Percentiles rank a stretch among this genome's conserved stretches.
Conservation (phyloP, 2,113 vertebrate genomes). For the Pangasianodon hypophthalmus region DNA sequence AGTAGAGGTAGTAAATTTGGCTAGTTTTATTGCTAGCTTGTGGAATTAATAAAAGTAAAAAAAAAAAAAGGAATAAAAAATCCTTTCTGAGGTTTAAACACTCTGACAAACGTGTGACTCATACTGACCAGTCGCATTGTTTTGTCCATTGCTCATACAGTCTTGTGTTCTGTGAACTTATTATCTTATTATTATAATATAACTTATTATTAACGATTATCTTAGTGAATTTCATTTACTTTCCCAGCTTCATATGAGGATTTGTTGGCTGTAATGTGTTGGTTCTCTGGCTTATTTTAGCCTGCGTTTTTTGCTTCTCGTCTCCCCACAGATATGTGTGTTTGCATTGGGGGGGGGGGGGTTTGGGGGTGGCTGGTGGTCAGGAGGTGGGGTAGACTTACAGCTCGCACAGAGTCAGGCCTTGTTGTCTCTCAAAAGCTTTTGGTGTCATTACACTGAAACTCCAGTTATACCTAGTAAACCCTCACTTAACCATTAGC, state of each 20-base stretch:
- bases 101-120: conserved; percentile 14
- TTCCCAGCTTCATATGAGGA: background rate
- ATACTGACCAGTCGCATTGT: conserved; percentile 12
- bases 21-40: background rate
- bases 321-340: conserved; percentile 61
- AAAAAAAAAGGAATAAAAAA: background rate
- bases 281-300: conserved; percentile 43
- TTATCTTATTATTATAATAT: no score
- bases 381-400: conserved; percentile 30
- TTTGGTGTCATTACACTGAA: conserved; percentile 39
- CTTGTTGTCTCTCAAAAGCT: conserved; percentile 63
- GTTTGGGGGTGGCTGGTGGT: conserved; percentile 28
- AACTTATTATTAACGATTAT: no score
- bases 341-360: conserved; percentile 62
- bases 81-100: background rate
- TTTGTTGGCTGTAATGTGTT: conserved; percentile 46
- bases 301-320: conserved; percentile 54
- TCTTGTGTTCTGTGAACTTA: background rate
- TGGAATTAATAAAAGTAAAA: background rate
- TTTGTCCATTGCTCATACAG: background rate
- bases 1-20: background rate
- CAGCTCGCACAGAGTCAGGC: conserved; percentile 63
- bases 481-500: background rate
- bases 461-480: background rate
- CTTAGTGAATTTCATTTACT: background rate